Percentiles rank a stretch among this genome's conserved stretches.
Evolutionary conservation across 2,888 invertebrate species (phyloP).

Genomic region (Scaptomyza flava): DNA sequence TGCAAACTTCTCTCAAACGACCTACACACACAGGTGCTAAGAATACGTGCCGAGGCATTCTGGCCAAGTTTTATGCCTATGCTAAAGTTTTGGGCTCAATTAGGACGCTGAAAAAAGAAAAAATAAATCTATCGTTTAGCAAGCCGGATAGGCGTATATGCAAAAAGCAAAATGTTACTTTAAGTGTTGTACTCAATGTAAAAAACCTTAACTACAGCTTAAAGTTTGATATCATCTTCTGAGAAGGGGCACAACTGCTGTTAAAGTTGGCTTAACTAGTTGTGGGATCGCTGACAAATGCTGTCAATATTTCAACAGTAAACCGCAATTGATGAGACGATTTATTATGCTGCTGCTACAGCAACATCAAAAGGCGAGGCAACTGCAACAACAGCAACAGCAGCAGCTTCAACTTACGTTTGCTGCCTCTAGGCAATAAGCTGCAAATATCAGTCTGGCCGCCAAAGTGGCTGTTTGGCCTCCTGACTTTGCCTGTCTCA

Average conservation of each 20-base stretch:
- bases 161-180: slow-evolving; percentile 41
- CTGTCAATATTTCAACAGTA: slow-evolving; percentile 72
- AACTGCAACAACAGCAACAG: slow-evolving; percentile 4
- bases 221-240: slow-evolving; percentile 13
- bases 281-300: slow-evolving; percentile 66
- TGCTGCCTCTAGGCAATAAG: slow-evolving; percentile 61
- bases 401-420: slow-evolving; percentile 26
- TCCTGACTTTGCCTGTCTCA: slow-evolving; percentile 25
- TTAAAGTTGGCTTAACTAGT: slow-evolving; percentile 17
- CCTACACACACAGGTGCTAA: slow-evolving; percentile 46
- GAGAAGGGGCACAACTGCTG: not conserved
- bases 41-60: slow-evolving; percentile 40
- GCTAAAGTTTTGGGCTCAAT: slow-evolving; percentile 46
- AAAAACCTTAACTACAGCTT: slow-evolving; percentile 22
- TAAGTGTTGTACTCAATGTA: slow-evolving; percentile 20
- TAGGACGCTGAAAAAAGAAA: slow-evolving; percentile 29
- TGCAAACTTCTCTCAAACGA: slow-evolving; percentile 18
- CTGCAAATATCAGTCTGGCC: slow-evolving; percentile 48
- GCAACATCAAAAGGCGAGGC: slow-evolving; percentile 19
- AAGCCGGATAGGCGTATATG: slow-evolving; percentile 19
- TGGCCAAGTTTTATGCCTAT: slow-evolving; percentile 60
- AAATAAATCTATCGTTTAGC: slow-evolving; percentile 12
- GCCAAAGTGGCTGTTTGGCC: slow-evolving; percentile 67
- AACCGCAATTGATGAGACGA: slow-evolving; percentile 72
- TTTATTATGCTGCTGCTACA: slow-evolving; percentile 62